Evolutionary conservation across 2,113 vertebrate species (phyloP), one percentile per base, ranked within the genome.

Genomic region (Uria aalge): DNA sequence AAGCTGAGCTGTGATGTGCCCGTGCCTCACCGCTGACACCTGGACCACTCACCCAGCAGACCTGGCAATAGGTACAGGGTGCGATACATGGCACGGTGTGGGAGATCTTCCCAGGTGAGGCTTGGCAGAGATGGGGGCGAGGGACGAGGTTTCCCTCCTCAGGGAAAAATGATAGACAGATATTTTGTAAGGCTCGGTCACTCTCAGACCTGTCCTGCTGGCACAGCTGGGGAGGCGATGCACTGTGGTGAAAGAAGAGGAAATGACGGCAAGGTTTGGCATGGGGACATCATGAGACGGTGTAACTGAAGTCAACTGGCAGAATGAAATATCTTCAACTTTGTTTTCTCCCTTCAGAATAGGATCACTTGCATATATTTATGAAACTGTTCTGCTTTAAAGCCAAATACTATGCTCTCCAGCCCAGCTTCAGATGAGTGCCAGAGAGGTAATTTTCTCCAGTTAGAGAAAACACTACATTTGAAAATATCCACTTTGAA

Each of bases 1-100:
- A 59, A 50, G 34, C 1, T 2, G 2, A n/a, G 27, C 23, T 17
- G 56, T 36, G 66, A 32, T 30, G 23, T 6, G 12, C 21, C 36
- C 26, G 30, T 52, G 41, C 12, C 34, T 5, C 26, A 18, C 13
- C 0, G 0, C 23, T 24, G 4, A 18, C 19, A 57, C 26, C 36
- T 13, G 26, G 11, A n/a, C 30, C 0, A 0, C 18, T 67, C 57
- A 52, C 16, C 21, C 1, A 2, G 21, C 34, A n/a, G 32, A 52
- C 15, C n/a, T 13, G 47, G 6, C 7, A 6, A 8, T 12, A 67
- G 14, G 26, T 74, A 36, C 0, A 3, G 24, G 17, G 4, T 15
- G 8, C 1, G 2, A 4, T 17, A 36, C 2, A 1, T 1, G 2
- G n/a, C 8, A 14, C 1, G 2, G 5, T 21, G 50, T 26, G 53